phyloP scores from a whole-genome alignment of 92 coral and sea anemone genomes.

The Porites evermanni region DNA sequence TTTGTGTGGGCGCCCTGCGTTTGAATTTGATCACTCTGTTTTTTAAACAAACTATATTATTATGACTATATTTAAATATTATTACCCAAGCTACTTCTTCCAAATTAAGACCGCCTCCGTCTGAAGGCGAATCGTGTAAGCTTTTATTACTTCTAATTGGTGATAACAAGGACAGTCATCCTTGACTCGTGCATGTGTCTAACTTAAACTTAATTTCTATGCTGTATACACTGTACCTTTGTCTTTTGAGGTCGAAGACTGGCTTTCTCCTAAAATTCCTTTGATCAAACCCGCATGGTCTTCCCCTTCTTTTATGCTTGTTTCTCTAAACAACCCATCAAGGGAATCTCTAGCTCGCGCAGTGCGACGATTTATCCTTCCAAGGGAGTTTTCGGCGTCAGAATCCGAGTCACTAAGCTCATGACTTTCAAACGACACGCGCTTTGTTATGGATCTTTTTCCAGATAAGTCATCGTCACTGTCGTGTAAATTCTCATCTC shows the following conservation, averaged over 20 bases:
- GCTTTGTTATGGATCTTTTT: constrained; percentile 49
- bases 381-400: constrained; percentile 77
- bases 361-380: constrained; percentile 65
- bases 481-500: constrained; percentile 42
- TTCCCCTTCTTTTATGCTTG: constrained; percentile 20
- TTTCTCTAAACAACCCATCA: constrained; percentile 63
- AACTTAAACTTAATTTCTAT: not conserved
- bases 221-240: not conserved
- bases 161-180: not conserved
- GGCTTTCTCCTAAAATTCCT: constrained; percentile 25
- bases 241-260: not conserved
- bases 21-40: no score
- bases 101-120: no score
- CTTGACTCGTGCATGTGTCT: not conserved
- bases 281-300: constrained; percentile 16
- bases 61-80: no score
- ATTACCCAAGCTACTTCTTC: no score
- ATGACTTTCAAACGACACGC: constrained; percentile 72
- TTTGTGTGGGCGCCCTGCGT: no score
- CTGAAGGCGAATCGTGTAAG: no score
- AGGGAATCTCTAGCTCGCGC: constrained; percentile 31
- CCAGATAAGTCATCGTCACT: constrained; percentile 24
- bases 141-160: no score
- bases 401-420: constrained; percentile 65
- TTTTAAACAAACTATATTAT: no score